Base-by-base conservation (phyloP, 2,888 invertebrate species). In the Petrolisthes cinctipes region DNA sequence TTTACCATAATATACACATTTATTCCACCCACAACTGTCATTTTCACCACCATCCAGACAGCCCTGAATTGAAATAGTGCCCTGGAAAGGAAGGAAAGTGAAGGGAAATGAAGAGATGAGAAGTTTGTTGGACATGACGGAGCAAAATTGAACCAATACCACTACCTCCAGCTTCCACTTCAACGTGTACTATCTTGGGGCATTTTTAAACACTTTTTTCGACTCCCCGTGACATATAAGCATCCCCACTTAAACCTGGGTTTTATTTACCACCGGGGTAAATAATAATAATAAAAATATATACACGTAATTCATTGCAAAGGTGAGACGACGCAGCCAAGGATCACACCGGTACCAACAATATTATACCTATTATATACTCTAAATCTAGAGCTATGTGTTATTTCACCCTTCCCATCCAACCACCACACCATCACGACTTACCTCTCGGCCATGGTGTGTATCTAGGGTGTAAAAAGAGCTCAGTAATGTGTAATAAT, bases 61-160 rank as follows among this genome's bases (percentile, higher is more conserved):
- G 7, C n/a, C 20, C n/a, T n/a, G n/a, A 17, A 14, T 7, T 17
- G 54, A 9, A 23, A 23, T 4, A 7, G 56, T 14, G 0, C 14
- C n/a, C 4, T 20, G 1, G 56, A 20, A 37, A 14, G 9, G 23
- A 9, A 17, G 78, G 71, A 78, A 66, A 61, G 5, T 4, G 4
- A 9, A 17, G 56, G n/a, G 7, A n/a, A 14, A 78, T n/a, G 4
- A 3, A 11, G 37, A 17, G 6, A 20, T 17, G 54, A 51, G 4
- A 5, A 5, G 68, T n/a, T 1, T 20, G 5, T 20, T 4, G 11
- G 73, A 11, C 51, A 81, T 86, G 86, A 86, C 86, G 73, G 86
- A 81, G 86, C 86, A 86, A 81, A 86, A 86, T 86, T 81, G 86
- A 86, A 86, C 81, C 81, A 57, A 11, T 4, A 76, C 37, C 75